phyloP scores from a whole-genome alignment of 2,113 vertebrate genomes.

The Candoia aspera region DNA sequence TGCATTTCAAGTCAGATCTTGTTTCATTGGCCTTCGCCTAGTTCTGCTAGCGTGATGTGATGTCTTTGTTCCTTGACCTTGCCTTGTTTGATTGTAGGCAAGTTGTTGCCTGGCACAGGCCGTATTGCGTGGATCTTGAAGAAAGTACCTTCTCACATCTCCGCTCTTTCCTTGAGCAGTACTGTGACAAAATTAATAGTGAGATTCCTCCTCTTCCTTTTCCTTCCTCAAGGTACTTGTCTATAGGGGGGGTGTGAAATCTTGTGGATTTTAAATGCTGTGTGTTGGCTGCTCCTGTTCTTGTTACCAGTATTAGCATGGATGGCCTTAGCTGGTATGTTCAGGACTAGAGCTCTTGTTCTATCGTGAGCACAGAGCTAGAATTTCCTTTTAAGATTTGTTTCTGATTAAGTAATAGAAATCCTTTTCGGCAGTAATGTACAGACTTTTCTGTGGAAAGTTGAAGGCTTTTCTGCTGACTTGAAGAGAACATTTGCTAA shows the following conservation, averaged over 20 bases:
- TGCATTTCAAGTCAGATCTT: not conserved
- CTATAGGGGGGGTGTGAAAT: not conserved
- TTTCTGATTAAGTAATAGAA: not conserved
- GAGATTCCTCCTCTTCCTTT: slow-evolving; percentile 92
- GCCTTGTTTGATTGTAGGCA: slow-evolving; percentile 75
- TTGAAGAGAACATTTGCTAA: not conserved
- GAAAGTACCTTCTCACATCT: slow-evolving; percentile 97
- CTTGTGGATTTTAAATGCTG: not conserved
- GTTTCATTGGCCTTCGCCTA: not conserved
- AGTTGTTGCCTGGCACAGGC: slow-evolving; percentile 96
- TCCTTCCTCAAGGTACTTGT: slow-evolving; percentile 87
- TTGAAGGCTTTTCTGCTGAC: not conserved
- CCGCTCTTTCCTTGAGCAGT: slow-evolving; percentile 93
- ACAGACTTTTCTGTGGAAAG: not conserved
- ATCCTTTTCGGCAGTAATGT: not conserved
- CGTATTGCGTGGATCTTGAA: slow-evolving; percentile 96
- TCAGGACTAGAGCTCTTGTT: not conserved
- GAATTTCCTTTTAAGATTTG: not conserved
- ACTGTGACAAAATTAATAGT: slow-evolving; percentile 92
- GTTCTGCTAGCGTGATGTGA: not conserved
- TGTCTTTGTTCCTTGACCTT: not conserved
- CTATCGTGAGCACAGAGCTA: not conserved
- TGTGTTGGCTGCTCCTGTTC: not conserved
- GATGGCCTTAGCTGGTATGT: not conserved
- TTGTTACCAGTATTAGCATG: too few relatives aligned